These are phyloP conservation scores for Pimephales promelas DNA, from an alignment of 2,113 vertebrate species.

Conservation along the genomic window DNA sequence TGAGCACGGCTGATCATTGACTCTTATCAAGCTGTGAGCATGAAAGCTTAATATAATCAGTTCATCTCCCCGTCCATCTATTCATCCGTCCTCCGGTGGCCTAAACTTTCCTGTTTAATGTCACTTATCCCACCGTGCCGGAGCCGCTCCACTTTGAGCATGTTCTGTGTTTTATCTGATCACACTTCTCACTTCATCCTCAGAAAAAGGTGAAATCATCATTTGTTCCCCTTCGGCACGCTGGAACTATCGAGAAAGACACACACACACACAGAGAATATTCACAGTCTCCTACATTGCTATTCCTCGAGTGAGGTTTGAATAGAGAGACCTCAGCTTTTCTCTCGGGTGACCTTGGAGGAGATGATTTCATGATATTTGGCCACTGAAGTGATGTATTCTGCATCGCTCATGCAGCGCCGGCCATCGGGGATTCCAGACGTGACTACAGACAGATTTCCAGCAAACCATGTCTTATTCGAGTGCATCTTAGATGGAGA, in stretches of 20 bases:
- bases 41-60: not conserved
- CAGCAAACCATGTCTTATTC: not conserved
- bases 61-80: not conserved
- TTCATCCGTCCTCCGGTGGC: not conserved
- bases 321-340: slow-evolving; percentile 41
- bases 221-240: slow-evolving; percentile 53
- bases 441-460: not conserved
- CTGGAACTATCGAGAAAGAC: slow-evolving; percentile 47
- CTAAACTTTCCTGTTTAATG: slow-evolving; percentile 10
- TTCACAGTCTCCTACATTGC: slow-evolving; percentile 50
- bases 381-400: not conserved
- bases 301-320: slow-evolving; percentile 40
- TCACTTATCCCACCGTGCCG: slow-evolving; percentile 7
- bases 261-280: slow-evolving; percentile 46
- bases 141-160: not conserved
- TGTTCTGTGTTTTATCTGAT: slow-evolving; percentile 38
- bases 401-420: not conserved
- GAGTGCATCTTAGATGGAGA: not conserved
- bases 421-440: not conserved
- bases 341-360: slow-evolving; percentile 53
- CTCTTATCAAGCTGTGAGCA: not conserved
- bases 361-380: slow-evolving; percentile 43
- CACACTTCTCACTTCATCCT: slow-evolving; percentile 47
- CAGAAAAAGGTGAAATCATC: slow-evolving; percentile 51
- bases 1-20: not conserved